Percentiles rank a stretch among this genome's conserved stretches.
Conservation (phyloP, 1,140 invertebrate genomes). For the Ceratosolen solmsi region DNA sequence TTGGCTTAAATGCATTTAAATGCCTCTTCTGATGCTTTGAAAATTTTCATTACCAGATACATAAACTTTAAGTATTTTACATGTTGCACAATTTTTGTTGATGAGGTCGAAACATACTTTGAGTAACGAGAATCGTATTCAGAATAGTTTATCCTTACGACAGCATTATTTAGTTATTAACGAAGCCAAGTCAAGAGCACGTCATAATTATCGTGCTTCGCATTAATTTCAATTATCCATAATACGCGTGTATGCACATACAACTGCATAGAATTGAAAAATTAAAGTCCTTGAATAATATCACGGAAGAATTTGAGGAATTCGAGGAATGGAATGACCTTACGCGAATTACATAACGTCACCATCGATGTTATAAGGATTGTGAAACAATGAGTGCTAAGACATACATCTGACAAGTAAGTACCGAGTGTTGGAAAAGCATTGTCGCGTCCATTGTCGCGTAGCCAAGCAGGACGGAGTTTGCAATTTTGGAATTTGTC, state of each 20-base stretch:
- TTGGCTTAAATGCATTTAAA: neutral
- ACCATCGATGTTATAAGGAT: neutral
- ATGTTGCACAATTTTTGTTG: conserved; percentile 29
- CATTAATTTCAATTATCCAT: neutral
- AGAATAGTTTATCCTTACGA: conserved; percentile 26
- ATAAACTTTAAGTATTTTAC: neutral
- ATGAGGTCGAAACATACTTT: conserved; percentile 13
- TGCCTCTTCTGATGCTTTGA: neutral
- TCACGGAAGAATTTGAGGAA: too few relatives aligned
- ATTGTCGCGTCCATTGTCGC: neutral
- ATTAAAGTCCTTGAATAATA: too few relatives aligned
- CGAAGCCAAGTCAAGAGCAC: neutral
- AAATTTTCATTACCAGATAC: neutral
- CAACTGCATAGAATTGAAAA: neutral
- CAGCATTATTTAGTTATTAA: conserved; percentile 8
- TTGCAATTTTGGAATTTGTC: conserved; percentile 29
- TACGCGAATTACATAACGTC: neutral
- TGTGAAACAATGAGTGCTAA: neutral
- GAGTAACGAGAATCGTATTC: conserved; percentile 5
- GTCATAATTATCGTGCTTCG: neutral
- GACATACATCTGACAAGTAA: neutral
- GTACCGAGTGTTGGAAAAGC: neutral
- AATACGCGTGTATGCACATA: too few relatives aligned
- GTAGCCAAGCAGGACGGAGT: too few relatives aligned
- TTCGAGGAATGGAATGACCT: too few relatives aligned